A percentile compares a stretch with the other conserved stretches of the same genome.
Evolutionary conservation across 2,113 vertebrate species (phyloP).

Genomic region (Tamias sibiricus): DNA sequence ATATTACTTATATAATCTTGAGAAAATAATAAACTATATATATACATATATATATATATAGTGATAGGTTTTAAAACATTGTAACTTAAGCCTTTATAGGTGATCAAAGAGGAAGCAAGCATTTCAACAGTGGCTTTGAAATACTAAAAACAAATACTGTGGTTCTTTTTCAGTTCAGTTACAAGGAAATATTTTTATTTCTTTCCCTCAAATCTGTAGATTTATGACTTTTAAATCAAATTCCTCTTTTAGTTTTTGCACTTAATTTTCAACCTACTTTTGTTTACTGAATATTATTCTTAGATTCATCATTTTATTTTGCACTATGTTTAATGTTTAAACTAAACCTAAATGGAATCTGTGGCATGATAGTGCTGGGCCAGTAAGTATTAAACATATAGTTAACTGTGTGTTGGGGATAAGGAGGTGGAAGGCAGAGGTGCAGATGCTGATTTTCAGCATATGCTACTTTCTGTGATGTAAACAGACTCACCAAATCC

Average conservation of each 20-base stretch:
- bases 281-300: neutral
- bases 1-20: neutral
- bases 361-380: neutral
- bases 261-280: neutral
- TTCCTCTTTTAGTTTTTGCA: neutral
- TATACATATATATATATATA: neutral
- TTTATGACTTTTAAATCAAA: constrained; percentile 32
- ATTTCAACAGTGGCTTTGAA: neutral
- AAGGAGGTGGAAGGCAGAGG: accelerated
- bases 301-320: neutral
- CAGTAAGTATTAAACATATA: neutral
- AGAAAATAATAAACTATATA: neutral
- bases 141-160: neutral
- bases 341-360: neutral
- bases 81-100: neutral
- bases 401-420: neutral
- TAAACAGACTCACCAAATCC: neutral
- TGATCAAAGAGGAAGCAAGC: neutral
- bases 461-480: neutral
- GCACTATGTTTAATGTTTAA: neutral
- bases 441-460: neutral
- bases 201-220: neutral
- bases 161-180: neutral
- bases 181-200: neutral
- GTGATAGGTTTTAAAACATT: neutral